These are phyloP conservation scores for Pollimyrus isidori DNA, from an alignment of 2,113 vertebrate species.

Conservation along the genomic window DNA sequence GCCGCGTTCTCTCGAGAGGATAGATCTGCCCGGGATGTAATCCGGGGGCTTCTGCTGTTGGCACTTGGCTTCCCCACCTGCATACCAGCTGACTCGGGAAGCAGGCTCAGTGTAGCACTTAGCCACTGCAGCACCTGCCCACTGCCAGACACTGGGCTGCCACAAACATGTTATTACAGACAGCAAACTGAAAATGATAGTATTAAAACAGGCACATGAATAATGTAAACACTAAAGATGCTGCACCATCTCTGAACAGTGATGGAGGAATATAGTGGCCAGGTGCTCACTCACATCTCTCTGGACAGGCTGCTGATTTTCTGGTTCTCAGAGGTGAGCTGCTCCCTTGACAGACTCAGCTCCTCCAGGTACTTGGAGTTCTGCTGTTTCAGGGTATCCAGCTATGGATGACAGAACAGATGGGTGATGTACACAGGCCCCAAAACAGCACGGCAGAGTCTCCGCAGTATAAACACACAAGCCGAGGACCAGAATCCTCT, in stretches of 20 bases:
- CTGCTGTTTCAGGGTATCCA: constrained; percentile 73
- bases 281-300: constrained; percentile 72
- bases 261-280: not conserved
- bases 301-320: constrained; percentile 70
- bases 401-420: constrained; percentile 48
- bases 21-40: not conserved
- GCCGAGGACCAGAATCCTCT: not conserved
- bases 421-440: not conserved
- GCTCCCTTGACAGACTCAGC: constrained; percentile 71
- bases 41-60: not conserved
- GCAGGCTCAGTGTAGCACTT: not conserved
- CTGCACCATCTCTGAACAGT: not conserved
- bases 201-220: not conserved
- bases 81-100: not conserved
- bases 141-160: not conserved
- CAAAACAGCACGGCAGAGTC: not conserved
- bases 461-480: not conserved
- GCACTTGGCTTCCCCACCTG: not conserved
- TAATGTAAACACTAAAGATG: not conserved
- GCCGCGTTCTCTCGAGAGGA: not conserved
- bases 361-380: constrained; percentile 73
- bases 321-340: constrained; percentile 67
- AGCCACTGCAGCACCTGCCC: not conserved
- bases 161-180: not conserved
- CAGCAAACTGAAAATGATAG: not conserved